These are phyloP conservation scores for Pangasianodon hypophthalmus DNA, from an alignment of 2,113 vertebrate genomes.

Conservation along the genomic window DNA sequence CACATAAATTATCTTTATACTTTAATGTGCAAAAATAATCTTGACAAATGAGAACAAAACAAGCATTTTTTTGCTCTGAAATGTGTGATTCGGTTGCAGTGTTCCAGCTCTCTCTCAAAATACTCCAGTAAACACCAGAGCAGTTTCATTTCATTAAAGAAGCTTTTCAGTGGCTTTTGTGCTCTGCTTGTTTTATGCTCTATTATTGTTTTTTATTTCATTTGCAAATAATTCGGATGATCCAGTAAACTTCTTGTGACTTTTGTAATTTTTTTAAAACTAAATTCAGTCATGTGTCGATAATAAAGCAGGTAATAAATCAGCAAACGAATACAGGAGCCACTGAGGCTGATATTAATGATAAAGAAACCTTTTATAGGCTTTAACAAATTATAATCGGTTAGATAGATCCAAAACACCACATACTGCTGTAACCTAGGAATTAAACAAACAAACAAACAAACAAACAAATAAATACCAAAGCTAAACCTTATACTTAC, in stretches of 20 bases:
- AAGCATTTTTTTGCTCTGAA: neutral
- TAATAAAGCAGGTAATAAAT: neutral
- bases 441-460: neutral
- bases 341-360: neutral
- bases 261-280: neutral
- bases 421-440: neutral
- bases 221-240: neutral
- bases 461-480: neutral
- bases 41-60: neutral
- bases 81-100: neutral
- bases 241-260: neutral
- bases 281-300: neutral
- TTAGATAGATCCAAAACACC: neutral
- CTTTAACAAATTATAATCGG: neutral
- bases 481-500: neutral
- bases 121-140: neutral
- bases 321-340: neutral
- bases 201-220: neutral
- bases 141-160: neutral
- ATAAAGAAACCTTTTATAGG: neutral
- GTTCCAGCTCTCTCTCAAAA: neutral
- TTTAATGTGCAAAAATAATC: neutral
- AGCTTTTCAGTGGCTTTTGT: rapidly evolving
- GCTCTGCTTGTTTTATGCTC: neutral
- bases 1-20: neutral